A percentile compares a stretch with the other conserved stretches of the same genome.
phyloP scores from a whole-genome alignment of 2,797 vertebrate species.

The Rallus crepitans region DNA sequence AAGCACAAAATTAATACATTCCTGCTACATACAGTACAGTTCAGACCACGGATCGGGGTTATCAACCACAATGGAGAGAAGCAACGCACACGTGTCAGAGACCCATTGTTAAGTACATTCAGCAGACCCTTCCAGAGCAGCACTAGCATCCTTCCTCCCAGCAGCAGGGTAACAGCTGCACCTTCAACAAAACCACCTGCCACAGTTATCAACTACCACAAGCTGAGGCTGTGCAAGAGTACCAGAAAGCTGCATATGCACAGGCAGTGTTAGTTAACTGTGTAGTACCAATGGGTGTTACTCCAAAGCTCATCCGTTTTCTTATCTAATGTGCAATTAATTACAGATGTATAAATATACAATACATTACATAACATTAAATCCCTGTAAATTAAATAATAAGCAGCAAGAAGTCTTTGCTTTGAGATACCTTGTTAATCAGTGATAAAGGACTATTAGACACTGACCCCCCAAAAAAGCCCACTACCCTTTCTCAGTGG shows the following conservation, averaged over 20 bases:
- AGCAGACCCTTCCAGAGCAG: slow-evolving; percentile 71
- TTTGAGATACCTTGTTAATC: slow-evolving; percentile 71
- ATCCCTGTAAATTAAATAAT: slow-evolving; percentile 84
- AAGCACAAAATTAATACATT: slow-evolving; percentile 79
- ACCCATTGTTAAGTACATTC: slow-evolving; percentile 78
- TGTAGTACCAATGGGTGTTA: not conserved
- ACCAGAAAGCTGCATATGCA: not conserved
- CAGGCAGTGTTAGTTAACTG: slow-evolving; percentile 51
- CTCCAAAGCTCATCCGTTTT: not conserved
- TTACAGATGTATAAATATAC: slow-evolving; percentile 93
- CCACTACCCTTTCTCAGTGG: not conserved
- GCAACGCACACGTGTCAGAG: slow-evolving; percentile 1
- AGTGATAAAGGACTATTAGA: not conserved
- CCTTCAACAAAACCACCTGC: not conserved
- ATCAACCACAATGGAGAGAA: slow-evolving; percentile 27
- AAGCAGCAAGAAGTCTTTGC: slow-evolving; percentile 85
- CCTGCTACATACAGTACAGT: slow-evolving; percentile 44
- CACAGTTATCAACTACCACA: not conserved
- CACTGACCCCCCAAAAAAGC: not conserved
- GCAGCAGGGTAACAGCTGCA: slow-evolving; percentile 60
- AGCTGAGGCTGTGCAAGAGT: not conserved
- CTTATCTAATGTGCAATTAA: slow-evolving; percentile 88
- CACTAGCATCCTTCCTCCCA: slow-evolving; percentile 27
- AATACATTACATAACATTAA: slow-evolving; percentile 76
- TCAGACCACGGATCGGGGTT: slow-evolving; percentile 45